phyloP scores from a whole-genome alignment of 2,888 invertebrate genomes.

The Uloborus plumipes region DNA sequence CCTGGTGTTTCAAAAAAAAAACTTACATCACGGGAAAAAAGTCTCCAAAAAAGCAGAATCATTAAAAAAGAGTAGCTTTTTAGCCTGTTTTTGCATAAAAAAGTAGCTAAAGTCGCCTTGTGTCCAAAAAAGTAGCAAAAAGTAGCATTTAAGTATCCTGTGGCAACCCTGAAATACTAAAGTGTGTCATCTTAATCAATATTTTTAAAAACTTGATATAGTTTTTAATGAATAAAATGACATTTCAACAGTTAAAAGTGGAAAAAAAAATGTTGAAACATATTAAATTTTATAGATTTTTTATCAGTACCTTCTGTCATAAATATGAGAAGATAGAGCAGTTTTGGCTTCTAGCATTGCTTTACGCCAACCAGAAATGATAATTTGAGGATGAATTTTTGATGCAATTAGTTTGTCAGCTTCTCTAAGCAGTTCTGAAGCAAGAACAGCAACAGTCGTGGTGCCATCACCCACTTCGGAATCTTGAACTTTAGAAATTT shows the following conservation, averaged over 20 bases:
- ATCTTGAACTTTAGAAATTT: constrained; percentile 98
- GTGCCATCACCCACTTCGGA: constrained; percentile 99
- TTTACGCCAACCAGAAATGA: constrained; percentile 94
- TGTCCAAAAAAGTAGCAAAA: no score
- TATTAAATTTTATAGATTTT: background rate
- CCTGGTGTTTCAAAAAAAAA: no score
- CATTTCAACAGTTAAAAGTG: background rate
- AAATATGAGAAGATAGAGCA: constrained; percentile 83
- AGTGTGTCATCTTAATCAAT: no score
- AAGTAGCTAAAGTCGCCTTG: no score
- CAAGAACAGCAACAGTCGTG: constrained; percentile 97
- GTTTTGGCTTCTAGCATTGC: constrained; percentile 87
- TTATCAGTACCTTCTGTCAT: constrained; percentile 79
- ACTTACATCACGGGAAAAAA: no score
- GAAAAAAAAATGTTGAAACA: background rate
- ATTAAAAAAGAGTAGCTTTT: no score
- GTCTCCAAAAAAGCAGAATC: no score
- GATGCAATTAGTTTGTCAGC: constrained; percentile 93
- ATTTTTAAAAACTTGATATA: background rate
- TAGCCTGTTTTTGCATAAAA: no score
- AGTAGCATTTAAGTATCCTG: no score
- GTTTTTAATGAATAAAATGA: background rate
- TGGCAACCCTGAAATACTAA: no score
- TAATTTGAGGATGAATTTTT: constrained; percentile 98
- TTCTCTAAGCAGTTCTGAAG: constrained; percentile 93